A percentile compares a stretch with the other conserved stretches of the same genome.
Conservation (phyloP, 2,797 vertebrate species). For the Selene dorsalis region DNA sequence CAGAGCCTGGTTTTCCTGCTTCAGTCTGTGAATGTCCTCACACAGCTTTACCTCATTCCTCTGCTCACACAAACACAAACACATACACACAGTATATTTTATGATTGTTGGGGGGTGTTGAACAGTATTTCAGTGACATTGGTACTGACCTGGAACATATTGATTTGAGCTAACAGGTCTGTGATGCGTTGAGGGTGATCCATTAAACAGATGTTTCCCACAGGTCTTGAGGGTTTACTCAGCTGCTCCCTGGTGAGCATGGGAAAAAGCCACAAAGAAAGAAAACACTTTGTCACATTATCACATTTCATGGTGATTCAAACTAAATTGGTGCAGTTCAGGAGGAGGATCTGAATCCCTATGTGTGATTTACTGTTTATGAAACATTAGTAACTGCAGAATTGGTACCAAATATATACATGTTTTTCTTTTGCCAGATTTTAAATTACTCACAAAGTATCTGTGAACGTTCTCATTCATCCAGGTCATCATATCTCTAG, state of each 20-base stretch:
- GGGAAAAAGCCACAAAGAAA: background rate
- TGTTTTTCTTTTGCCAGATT: no score
- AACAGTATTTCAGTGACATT: background rate
- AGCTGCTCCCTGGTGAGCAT: conserved; percentile 85
- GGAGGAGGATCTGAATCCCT: conserved; percentile 42
- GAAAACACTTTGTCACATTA: background rate
- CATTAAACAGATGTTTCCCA: conserved; percentile 69
- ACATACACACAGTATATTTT: background rate
- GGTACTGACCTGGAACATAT: conserved; percentile 82
- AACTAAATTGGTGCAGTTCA: conserved; percentile 15
- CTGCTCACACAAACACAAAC: conserved; percentile 69
- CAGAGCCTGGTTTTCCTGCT: conserved; percentile 90
- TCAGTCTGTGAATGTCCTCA: conserved; percentile 85
- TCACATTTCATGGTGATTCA: no score
- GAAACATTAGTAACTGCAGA: background rate
- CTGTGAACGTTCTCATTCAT: no score
- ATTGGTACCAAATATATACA: no score
- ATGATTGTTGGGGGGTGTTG: background rate
- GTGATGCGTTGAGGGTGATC: conserved; percentile 80
- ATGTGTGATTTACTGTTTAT: background rate
- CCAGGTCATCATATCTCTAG: no score
- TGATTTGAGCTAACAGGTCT: conserved; percentile 87
- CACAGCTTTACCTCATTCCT: conserved; percentile 85
- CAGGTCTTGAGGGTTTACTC: conserved; percentile 75
- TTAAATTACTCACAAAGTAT: no score